Evolutionary conservation across 1,140 invertebrate species (phyloP).

Genomic region (Drosophila teissieri): DNA sequence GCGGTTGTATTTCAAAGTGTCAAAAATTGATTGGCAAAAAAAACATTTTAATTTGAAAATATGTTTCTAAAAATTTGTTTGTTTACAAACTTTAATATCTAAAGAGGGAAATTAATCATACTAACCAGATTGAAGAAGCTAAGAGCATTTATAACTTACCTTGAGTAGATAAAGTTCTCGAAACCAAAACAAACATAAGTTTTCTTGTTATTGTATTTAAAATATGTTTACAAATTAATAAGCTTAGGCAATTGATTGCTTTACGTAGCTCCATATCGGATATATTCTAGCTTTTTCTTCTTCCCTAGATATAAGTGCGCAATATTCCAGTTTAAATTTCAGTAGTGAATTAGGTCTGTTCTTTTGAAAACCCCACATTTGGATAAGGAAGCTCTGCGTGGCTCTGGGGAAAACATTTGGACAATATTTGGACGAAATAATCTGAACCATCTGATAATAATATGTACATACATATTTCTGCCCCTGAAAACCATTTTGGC

Average conservation of each 20-base stretch:
- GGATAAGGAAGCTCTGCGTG: neutral
- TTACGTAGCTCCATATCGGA: too few relatives aligned
- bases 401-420: neutral
- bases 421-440: neutral
- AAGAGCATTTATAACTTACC: neutral
- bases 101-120: neutral
- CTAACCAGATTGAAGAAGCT: neutral
- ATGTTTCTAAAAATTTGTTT: too few relatives aligned
- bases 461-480: neutral
- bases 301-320: neutral
- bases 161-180: neutral
- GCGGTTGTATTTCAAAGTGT: neutral
- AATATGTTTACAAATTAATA: neutral
- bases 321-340: too few relatives aligned
- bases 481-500: conserved; percentile 21
- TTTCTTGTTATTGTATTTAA: neutral
- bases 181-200: neutral
- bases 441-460: neutral
- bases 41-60: too few relatives aligned
- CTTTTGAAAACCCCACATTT: neutral
- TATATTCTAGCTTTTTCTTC: neutral
- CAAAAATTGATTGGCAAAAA: too few relatives aligned
- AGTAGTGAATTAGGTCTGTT: too few relatives aligned
- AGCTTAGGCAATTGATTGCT: neutral
- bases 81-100: too few relatives aligned